Conservation (phyloP, 2,797 vertebrate species). For the Scarus forsteni region DNA sequence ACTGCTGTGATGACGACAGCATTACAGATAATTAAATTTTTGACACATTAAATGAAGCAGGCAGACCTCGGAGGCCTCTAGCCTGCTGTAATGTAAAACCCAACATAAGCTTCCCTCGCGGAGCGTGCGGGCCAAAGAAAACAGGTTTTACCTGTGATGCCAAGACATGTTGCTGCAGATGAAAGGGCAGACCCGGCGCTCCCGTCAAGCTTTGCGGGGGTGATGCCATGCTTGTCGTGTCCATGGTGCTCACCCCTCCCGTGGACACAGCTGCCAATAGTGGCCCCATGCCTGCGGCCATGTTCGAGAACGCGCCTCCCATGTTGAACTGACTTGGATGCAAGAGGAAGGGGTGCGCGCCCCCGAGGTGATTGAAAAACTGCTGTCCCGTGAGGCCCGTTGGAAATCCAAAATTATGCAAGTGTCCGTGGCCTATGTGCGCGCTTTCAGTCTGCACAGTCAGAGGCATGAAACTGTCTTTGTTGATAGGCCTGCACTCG, state of each 20-base stretch:
- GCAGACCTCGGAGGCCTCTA: background rate
- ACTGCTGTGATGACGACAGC: background rate
- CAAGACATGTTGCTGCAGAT: constrained; percentile 97
- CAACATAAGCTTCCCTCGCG: constrained; percentile 15
- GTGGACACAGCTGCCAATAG: constrained; percentile 93
- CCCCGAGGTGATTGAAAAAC: constrained; percentile 93
- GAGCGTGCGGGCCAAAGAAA: constrained; percentile 25
- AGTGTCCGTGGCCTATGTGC: constrained; percentile 88
- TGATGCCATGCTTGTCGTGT: constrained; percentile 91
- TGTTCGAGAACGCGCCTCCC: constrained; percentile 95
- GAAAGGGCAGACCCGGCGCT: constrained; percentile 92
- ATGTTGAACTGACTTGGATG: constrained; percentile 97
- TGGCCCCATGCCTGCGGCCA: constrained; percentile 96
- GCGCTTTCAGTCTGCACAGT: constrained; percentile 91
- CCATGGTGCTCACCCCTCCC: constrained; percentile 90
- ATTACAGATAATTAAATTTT: background rate
- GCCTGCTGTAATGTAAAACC: background rate
- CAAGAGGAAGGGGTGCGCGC: constrained; percentile 93
- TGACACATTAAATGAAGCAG: constrained; percentile 9
- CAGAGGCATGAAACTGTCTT: constrained; percentile 91
- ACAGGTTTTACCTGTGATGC: constrained; percentile 93
- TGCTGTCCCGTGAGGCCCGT: constrained; percentile 92
- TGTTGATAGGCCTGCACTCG: constrained; percentile 87
- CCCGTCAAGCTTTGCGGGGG: constrained; percentile 90
- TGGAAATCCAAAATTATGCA: constrained; percentile 94